A percentile compares a stretch with the other conserved stretches of the same genome.
Evolutionary conservation across 2,797 vertebrate species (phyloP).

Genomic region (Cryptoprocta ferox): DNA sequence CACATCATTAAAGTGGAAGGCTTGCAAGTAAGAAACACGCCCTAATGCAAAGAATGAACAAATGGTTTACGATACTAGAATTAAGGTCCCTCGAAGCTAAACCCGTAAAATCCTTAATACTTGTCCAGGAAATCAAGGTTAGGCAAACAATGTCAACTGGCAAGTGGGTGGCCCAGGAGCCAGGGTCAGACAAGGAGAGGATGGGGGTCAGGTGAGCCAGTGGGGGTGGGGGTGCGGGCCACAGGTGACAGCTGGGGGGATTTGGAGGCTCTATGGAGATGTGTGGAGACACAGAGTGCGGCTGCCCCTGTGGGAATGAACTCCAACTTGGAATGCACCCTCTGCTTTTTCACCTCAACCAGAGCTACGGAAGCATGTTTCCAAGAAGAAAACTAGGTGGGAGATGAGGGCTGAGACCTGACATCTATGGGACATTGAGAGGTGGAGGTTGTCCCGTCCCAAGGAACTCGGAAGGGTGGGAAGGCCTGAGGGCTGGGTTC

Average conservation of each 20-base stretch:
- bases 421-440: neutral
- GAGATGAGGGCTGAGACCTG: accelerated
- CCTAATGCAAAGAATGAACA: neutral
- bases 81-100: neutral
- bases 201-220: accelerated
- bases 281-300: accelerated
- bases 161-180: neutral
- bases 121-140: neutral
- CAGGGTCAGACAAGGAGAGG: neutral
- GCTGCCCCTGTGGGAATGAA: accelerated
- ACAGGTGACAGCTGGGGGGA: accelerated
- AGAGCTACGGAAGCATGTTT: no score
- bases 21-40: neutral
- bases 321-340: neutral
- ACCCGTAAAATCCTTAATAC: neutral
- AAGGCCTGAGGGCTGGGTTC: neutral
- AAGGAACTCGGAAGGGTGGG: accelerated
- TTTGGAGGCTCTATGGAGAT: neutral
- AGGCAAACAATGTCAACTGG: neutral
- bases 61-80: neutral
- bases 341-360: neutral
- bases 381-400: neutral
- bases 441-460: accelerated
- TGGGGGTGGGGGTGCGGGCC: no score
- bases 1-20: neutral